phyloP scores from a whole-genome alignment of 2,888 invertebrate genomes.

The Bibio marci region DNA sequence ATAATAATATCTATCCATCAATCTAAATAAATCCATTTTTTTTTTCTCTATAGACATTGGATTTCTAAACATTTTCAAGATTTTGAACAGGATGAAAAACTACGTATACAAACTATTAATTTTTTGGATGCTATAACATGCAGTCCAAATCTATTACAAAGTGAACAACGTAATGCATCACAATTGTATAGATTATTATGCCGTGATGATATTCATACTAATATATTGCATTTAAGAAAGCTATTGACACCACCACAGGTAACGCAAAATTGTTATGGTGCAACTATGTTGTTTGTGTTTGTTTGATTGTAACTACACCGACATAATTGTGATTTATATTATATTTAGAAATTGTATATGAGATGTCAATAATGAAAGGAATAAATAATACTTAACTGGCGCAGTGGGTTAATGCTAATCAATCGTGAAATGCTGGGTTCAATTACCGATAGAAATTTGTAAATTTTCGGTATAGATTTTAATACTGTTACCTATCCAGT shows the following conservation, averaged over 20 bases:
- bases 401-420: too few species aligned
- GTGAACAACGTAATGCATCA: slow-evolving; percentile 77
- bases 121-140: slow-evolving; percentile 77
- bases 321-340: too few species aligned
- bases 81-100: slow-evolving; percentile 58
- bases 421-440: too few species aligned
- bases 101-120: slow-evolving; percentile 63
- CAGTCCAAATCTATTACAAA: slow-evolving; percentile 65
- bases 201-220: slow-evolving; percentile 48
- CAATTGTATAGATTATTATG: slow-evolving; percentile 63
- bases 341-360: too few species aligned
- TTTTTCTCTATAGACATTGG: slow-evolving; percentile 50
- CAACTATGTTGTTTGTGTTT: too few species aligned
- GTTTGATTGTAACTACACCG: too few species aligned
- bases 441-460: too few species aligned
- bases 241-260: slow-evolving; percentile 53
- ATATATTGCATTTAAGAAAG: slow-evolving; percentile 48
- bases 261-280: too few species aligned
- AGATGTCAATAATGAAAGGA: too few species aligned
- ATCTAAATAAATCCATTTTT: slow-evolving; percentile 3
- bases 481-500: too few species aligned
- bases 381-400: too few species aligned
- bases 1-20: not conserved
- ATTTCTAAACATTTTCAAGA: slow-evolving; percentile 81
- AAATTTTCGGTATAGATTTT: too few species aligned